Evolutionary conservation across 2,113 vertebrate species (phyloP), one percentile per base, ranked within the genome.

Genomic region (Paedocypris sp.): DNA sequence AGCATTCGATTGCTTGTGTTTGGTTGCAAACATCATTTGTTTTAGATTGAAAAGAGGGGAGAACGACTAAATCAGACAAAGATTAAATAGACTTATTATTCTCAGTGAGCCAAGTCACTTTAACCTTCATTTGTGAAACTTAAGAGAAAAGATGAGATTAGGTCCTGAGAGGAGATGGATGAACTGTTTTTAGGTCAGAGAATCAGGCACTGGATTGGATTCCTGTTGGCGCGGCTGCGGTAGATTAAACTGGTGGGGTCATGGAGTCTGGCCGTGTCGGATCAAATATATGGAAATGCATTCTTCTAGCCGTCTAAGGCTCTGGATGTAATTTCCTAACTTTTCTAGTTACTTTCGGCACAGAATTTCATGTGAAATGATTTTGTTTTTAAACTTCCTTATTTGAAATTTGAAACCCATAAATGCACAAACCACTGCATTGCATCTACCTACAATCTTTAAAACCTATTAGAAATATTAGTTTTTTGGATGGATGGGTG

Each of bases 201-300:
- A 15, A 46, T 46, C 38, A 25, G 39, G 28, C 50, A 26, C 39
- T 39, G 29, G 47, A 53, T 47, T 56, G 51, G 23, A 54, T 3
- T 4, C 13, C 6, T 13, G 25, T 22, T 29, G 19, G 23, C 26
- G 3, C 9, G 23, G 22, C 32, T 23, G 5, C 11, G 22, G 16
- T 46, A 39, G 35, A 56, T 57, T 28, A 64, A 48, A 56, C 7
- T 7, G 31, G 9, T n/a, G 8, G 38, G 38, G 54, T 31, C 42
- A 23, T 26, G 28, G 42, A 47, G n/a, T 64, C 51, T 29, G 42
- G 20, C 50, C 62, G 13, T 56, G 62, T 23, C 33, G 36, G 45
- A 57, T 64, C 23, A 28, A 56, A 56, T 48, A 57, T 64, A 57
- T 48, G 42, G 51, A 64, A 64, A 64, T 35, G 13, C 42, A 56